Evolutionary conservation across 2,113 vertebrate species (phyloP).

Genomic region (Microcebus tavaratra): DNA sequence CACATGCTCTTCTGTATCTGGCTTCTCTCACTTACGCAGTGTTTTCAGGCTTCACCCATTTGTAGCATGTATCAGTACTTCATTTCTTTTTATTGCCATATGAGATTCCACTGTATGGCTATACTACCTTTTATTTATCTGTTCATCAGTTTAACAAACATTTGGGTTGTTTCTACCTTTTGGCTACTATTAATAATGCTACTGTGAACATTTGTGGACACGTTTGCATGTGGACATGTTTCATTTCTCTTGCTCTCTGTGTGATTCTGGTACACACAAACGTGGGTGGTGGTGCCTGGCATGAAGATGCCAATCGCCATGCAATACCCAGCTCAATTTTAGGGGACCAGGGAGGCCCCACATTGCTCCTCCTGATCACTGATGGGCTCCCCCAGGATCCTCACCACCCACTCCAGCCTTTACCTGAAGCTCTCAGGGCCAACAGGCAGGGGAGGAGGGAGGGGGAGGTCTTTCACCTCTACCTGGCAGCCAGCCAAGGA

Average conservation of each 20-base stretch:
- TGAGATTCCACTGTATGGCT: not conserved
- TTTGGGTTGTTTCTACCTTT: not conserved
- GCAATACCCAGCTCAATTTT: not conserved
- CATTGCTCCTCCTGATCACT: not conserved
- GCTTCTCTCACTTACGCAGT: not conserved
- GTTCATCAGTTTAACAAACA: not conserved
- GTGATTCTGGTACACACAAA: not conserved
- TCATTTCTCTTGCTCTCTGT: not conserved
- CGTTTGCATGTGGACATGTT: not conserved
- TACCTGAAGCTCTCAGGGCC: not conserved
- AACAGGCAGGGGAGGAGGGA: not conserved
- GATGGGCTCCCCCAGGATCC: not conserved
- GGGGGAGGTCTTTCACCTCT: too few relatives aligned
- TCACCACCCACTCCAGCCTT: not conserved
- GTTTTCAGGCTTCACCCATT: not conserved
- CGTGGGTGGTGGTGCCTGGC: too few relatives aligned
- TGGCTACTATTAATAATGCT: not conserved
- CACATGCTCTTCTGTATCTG: not conserved
- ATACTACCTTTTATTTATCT: not conserved
- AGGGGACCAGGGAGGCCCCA: not conserved
- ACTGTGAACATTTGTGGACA: not conserved
- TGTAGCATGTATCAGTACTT: not conserved
- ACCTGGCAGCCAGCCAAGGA: not conserved
- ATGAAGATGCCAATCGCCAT: not conserved
- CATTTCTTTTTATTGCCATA: not conserved